Evolutionary conservation across 2,888 invertebrate species (phyloP).

Genomic region (Graphium colonna): DNA sequence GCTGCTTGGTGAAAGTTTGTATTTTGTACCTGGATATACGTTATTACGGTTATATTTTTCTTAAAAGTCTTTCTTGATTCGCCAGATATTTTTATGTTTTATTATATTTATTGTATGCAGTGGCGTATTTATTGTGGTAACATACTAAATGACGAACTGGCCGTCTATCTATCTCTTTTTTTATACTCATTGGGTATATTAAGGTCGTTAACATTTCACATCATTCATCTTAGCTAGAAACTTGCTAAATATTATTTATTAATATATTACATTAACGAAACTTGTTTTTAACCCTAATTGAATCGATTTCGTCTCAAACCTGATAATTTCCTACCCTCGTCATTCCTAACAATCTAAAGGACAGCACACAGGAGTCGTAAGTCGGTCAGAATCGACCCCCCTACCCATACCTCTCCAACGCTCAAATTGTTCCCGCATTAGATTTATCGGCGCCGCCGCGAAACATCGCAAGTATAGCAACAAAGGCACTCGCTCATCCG

Average conservation of each 20-base stretch:
- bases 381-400: neutral
- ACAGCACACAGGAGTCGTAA: neutral
- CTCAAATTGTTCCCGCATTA: slow-evolving; percentile 66
- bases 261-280: neutral
- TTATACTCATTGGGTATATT: no score
- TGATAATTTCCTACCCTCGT: slow-evolving; percentile 1
- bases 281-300: no score
- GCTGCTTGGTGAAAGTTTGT: neutral
- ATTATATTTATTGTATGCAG: slow-evolving; percentile 1
- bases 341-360: neutral
- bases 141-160: neutral
- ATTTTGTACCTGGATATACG: no score
- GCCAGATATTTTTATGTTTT: no score
- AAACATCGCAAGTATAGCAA: slow-evolving; percentile 54
- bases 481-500: slow-evolving; percentile 78
- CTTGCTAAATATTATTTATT: no score
- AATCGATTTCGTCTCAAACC: no score
- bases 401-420: slow-evolving; percentile 36
- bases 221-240: no score
- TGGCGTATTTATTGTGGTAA: no score
- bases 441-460: slow-evolving; percentile 66
- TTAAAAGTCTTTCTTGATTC: no score
- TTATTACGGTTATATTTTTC: no score
- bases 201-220: no score
- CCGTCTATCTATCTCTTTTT: no score